phyloP scores from a whole-genome alignment of 2,888 invertebrate species.

The Archaeoteleia sp. region DNA sequence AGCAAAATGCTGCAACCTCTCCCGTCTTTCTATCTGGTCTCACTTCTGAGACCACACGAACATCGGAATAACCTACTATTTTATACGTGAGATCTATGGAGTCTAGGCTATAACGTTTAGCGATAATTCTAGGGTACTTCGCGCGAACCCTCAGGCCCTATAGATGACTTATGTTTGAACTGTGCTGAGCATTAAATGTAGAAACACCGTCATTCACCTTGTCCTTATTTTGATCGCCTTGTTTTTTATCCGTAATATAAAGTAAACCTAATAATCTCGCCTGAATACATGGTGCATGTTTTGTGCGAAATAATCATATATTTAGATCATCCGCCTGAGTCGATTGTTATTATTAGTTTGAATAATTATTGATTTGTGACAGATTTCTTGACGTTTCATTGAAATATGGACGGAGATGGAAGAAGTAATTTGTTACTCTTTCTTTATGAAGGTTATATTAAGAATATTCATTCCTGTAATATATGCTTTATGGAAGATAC shows the following conservation, averaged over 20 bases:
- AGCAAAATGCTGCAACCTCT: slow-evolving; percentile 19
- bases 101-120: slow-evolving; percentile 75
- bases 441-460: no score
- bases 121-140: slow-evolving; percentile 73
- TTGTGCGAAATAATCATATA: no score
- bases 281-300: not conserved
- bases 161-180: slow-evolving; percentile 69
- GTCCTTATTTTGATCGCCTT: slow-evolving; percentile 29
- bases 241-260: slow-evolving; percentile 5
- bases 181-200: slow-evolving; percentile 44
- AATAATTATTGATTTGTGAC: no score
- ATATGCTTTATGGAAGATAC: no score
- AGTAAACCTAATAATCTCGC: not conserved
- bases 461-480: no score
- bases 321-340: no score
- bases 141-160: slow-evolving; percentile 62
- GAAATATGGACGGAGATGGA: no score
- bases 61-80: slow-evolving; percentile 71
- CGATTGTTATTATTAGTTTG: no score
- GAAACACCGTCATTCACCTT: slow-evolving; percentile 35
- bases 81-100: slow-evolving; percentile 74
- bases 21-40: slow-evolving; percentile 59
- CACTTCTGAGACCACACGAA: slow-evolving; percentile 60
- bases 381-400: no score
- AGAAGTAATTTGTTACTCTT: no score